phyloP scores from a whole-genome alignment of 2,113 vertebrate genomes.

The Chroicocephalus ridibundus region DNA sequence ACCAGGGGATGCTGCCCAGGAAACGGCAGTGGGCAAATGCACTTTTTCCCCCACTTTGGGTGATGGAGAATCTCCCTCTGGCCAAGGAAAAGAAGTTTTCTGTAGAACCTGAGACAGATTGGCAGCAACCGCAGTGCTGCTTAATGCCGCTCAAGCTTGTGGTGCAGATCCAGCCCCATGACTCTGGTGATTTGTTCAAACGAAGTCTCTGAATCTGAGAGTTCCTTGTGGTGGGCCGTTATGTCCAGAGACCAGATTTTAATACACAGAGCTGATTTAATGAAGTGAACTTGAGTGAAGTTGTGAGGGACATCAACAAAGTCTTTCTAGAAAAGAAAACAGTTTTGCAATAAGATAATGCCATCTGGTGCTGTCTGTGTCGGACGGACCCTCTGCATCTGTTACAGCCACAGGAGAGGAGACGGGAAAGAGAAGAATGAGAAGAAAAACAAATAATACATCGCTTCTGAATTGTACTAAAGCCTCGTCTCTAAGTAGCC shows the following conservation, averaged over 20 bases:
- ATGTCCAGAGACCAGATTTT: background rate
- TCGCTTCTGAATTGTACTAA: background rate
- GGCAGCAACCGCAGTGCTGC: background rate
- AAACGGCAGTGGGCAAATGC: background rate
- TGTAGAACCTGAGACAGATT: background rate
- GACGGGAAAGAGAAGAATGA: background rate
- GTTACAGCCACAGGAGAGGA: background rate
- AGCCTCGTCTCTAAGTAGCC: background rate
- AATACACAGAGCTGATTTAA: background rate
- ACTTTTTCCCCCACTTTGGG: background rate
- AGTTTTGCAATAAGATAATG: background rate
- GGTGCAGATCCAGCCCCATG: background rate
- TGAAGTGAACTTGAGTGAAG: background rate
- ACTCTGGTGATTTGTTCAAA: background rate
- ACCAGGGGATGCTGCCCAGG: background rate
- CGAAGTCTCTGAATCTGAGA: background rate
- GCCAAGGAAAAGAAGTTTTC: background rate
- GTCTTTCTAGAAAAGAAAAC: background rate
- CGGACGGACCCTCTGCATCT: background rate
- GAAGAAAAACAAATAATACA: background rate
- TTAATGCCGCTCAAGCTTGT: rapidly evolving
- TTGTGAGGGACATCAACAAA: background rate
- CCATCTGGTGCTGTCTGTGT: background rate
- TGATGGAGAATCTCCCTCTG: background rate
- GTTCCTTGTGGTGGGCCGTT: background rate